Evolutionary conservation across 2,113 vertebrate genomes (phyloP), one percentile per base, ranked within the genome.

Genomic region (Neodontobutis hainanensis): DNA sequence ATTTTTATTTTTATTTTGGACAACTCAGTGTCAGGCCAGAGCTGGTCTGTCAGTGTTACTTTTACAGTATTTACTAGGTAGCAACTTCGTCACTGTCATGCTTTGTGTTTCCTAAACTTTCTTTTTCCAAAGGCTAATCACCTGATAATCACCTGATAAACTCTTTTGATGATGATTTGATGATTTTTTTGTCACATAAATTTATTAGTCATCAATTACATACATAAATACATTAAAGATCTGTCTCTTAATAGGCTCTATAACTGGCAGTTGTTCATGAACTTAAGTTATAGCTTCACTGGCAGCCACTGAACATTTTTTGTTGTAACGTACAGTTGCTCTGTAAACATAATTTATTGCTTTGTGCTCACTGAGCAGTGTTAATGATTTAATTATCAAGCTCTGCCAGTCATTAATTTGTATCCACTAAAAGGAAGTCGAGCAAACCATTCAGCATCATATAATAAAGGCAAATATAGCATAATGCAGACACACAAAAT

Each of bases 321-420:
- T 62, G 59, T 47, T 55, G 16, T 65, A 60, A 55, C n/a, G 10
- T 27, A 47, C 46, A 32, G 11, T 51, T 59, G 8, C 38, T 63
- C 63, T 82, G 65, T 84, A 74, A 79, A 83, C 66, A 73, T 36
- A 65, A 73, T 66, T 32, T 32, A 73, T 80, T 42, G 61, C 65
- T 67, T 14, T 73, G 72, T 78, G 52, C 75, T 64, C 71, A 78
- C 70, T 80, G 75, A 80, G 68, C 83, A 73, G 57, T 68, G 64
- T 78, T 73, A 75, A 68, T 60, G 51, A 77, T 57, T n/a, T 47
- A 69, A 82, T 84, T 77, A 83, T 75, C 51, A 75, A 65, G 68
- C 70, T 70, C 61, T 81, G 75, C 62, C 75, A 77, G 68, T 80
- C 69, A 70, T 56, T 1, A 15, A 56, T 78, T 75, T 73, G 66